Base-by-base conservation (phyloP, 2,888 invertebrate species). In the Pseudococcus longispinus region DNA sequence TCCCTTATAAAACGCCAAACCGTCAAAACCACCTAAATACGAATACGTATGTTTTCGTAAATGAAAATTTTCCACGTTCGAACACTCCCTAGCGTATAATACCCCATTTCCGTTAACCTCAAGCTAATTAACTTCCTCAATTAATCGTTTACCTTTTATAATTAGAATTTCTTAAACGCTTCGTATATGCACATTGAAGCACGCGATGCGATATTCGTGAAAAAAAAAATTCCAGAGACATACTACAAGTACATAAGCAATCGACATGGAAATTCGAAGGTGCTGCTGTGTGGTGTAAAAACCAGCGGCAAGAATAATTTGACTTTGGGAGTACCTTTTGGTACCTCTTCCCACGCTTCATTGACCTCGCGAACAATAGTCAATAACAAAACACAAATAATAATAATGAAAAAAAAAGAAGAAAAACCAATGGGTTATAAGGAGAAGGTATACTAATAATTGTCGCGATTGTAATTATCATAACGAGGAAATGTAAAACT, bases 331-430 rank as follows among this genome's bases (percentile, higher is more conserved):
- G 77, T 77, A 86, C 86, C 86, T 86, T 86, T 86, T 86, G 26
- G n/a, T 51, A 55, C 46, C 86, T 51, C 86, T 86, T 86, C 86
- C 86, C 86, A 86, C 86, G 86, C 86, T 86, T 86, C 86, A 86
- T 86, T 86, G 86, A 86, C 86, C 86, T 86, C 86, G 86, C 55
- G 23, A 86, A 86, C 86, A 86, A 86, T 86, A 77, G 86, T 86
- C 86, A 80, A 86, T 86, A 80, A 86, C 80, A 74, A 55, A 86
- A 80, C 42, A 46, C 26, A 77, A 85, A 85, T 84, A 83, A 84
- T 55, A 60, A 84, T 26, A 42, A 86, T 26, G 44, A 70, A 70
- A 85, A 70, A 70, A 70, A 85, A 65, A 42, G n/a, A 84, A 18
- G 13, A 55, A 55, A 55, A 65, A 42, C 13, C 65, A 44, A 42